Conservation (phyloP, 2,113 vertebrate species). For the Maccullochella peelii region DNA sequence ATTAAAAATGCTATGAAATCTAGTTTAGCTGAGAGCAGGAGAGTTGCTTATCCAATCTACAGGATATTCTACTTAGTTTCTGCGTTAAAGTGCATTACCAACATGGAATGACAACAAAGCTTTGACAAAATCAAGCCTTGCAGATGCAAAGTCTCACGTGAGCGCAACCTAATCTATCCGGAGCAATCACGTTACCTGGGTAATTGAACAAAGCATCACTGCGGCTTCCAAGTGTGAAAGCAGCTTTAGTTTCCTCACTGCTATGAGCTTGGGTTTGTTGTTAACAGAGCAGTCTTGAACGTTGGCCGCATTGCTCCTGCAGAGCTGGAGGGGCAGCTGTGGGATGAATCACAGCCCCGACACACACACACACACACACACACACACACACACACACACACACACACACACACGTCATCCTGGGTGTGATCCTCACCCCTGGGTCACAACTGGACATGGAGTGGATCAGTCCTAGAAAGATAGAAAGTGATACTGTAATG, state of each 20-base stretch:
- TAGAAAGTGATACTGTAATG: conserved; percentile 28
- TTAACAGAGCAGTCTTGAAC: conserved; percentile 54
- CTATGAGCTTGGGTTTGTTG: conserved; percentile 40
- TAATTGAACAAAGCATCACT: conserved; percentile 39
- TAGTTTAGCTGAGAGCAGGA: not conserved
- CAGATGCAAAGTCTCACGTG: conserved; percentile 10
- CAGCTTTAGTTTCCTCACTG: conserved; percentile 36
- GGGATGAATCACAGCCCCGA: conserved; percentile 64
- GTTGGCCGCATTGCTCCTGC: conserved; percentile 46
- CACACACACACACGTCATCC: conserved; percentile 47
- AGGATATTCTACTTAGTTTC: not conserved
- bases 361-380: conserved; percentile 33
- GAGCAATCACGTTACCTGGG: conserved; percentile 52
- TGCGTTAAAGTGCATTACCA: not conserved
- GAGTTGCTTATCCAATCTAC: not conserved
- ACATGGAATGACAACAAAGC: conserved; percentile 15
- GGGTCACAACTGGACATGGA: conserved; percentile 43
- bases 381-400: conserved; percentile 34
- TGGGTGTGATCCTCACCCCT: conserved; percentile 59
- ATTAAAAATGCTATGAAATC: not conserved
- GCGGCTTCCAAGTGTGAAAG: conserved; percentile 27
- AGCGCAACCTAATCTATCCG: conserved; percentile 18
- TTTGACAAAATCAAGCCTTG: not conserved
- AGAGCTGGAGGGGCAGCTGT: conserved; percentile 67
- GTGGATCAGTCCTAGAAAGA: conserved; percentile 34